Conservation (phyloP, 2,113 vertebrate genomes). For the Mus musculus region GRCm39 chr11:85391001-85391500, state of each 20-base stretch:
- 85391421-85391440: neutral
- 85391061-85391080: no score
- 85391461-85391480: neutral
- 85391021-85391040: neutral
- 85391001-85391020: neutral
- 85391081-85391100: neutral
- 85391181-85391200: neutral
- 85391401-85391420: neutral
- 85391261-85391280: neutral
- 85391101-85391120: neutral
- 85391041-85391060: no score
- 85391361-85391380: neutral
- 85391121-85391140: no score
- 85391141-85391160: no score
- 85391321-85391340: neutral
- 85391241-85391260: neutral
- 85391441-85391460: neutral
- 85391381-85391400: neutral
- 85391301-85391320: neutral
- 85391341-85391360: neutral
- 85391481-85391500: neutral
- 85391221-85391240: neutral
- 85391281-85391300: neutral
- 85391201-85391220: neutral
- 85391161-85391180: neutral